Evolutionary conservation across 2,113 vertebrate genomes (phyloP).

Genomic region (Crotalus helleri): DNA sequence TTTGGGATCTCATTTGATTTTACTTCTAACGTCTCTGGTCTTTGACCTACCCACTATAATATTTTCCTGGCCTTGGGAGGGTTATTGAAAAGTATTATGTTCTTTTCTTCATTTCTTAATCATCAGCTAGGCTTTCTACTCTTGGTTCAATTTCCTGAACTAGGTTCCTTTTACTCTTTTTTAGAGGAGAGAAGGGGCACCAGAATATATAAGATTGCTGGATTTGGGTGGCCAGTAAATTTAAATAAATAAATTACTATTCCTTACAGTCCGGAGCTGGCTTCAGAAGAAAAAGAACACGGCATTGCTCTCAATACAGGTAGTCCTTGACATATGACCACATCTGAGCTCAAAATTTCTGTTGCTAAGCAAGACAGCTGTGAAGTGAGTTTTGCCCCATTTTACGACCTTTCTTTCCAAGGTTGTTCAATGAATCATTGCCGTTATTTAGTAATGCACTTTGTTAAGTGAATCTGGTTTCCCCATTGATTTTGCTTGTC

Average conservation of each 20-base stretch:
- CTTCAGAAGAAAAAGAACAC: neutral
- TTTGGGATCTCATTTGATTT: neutral
- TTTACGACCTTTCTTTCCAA: neutral
- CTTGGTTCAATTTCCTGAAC: neutral
- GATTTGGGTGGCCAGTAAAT: neutral
- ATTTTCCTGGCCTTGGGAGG: neutral
- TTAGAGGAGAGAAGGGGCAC: neutral
- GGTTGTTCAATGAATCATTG: neutral
- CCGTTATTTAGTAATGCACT: neutral
- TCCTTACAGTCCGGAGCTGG: neutral
- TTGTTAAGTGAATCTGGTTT: neutral
- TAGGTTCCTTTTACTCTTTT: neutral
- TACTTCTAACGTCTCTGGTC: neutral
- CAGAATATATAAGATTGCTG: neutral
- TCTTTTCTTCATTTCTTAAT: neutral
- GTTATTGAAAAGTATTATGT: neutral
- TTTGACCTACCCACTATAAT: neutral
- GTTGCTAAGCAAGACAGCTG: neutral
- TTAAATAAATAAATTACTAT: neutral
- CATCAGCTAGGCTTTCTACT: neutral
- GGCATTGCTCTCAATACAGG: neutral
- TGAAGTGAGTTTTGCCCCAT: neutral
- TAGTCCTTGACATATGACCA: neutral
- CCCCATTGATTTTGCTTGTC: neutral
- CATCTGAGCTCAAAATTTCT: neutral